Evolutionary conservation across 2,797 vertebrate species (phyloP), one percentile per base, ranked within the genome.

Genomic region (Gymnothorax reevesii): DNA sequence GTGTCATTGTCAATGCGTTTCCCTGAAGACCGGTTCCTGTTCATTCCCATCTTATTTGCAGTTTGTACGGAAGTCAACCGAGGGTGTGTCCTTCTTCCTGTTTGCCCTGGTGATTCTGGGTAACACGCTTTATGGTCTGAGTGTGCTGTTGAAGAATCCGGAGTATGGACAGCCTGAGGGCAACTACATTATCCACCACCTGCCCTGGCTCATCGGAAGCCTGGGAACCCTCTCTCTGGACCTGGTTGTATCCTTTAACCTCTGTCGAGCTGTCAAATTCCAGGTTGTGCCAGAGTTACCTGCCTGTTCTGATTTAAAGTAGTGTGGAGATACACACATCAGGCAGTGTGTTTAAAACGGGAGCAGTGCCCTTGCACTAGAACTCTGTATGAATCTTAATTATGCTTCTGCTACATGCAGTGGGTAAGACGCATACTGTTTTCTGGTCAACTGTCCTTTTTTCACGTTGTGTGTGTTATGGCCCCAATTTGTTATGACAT

Each of bases 151-250:
- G 89, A 99, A 99, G 92, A 97, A 98, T 92, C 99, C 99, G 0
- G 97, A 97, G 0, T 66, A 1, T 0, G 96, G 95, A 13, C 95
- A 98, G 86, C 89, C 92, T 0, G 95, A 98, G 88, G 92, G 83
- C 0, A 96, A 95, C 93, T 99, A 98, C 87, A 0, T 99, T 4
- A 22, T 99, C 87, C 98, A 97, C 89, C 99, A 99, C 92, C 91
- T 99, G 69, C 98, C 99, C 59, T 99, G 98, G 98, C 96, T 99
- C 17, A 92, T 99, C 6, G 99, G 99, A 92, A 99, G 98, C 92
- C 95, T 99, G 42, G 98, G 99, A 0, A 97, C 98, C 0, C 97
- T 99, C 84, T 87, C 92, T 7, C 94, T 99, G 0, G 99, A 99
- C 7, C 22, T 97, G 7, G 3, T 97, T 0, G 95, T 99, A 99